A percentile compares a stretch with the other conserved stretches of the same genome.
Evolutionary conservation across 2,797 vertebrate genomes (phyloP).

Genomic region (Hapalemur alaotrensis): DNA sequence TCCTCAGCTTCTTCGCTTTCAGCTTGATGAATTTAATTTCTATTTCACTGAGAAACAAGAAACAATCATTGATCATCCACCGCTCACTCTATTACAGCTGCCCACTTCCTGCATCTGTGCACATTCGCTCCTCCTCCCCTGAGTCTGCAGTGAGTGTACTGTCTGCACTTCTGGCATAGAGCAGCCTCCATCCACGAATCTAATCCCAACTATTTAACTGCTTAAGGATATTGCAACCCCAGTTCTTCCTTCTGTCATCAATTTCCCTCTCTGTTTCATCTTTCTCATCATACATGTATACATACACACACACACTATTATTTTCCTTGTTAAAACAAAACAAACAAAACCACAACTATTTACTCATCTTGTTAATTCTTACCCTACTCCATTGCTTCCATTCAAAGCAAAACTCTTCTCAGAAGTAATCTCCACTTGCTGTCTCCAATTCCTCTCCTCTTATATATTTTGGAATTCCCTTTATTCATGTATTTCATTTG

Average conservation of each 20-base stretch:
- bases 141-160: neutral
- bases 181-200: neutral
- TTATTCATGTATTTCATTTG: neutral
- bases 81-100: neutral
- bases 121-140: neutral
- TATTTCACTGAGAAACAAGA: constrained; percentile 20
- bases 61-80: neutral
- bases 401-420: neutral
- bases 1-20: neutral
- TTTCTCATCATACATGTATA: neutral
- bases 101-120: neutral
- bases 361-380: neutral
- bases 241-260: neutral
- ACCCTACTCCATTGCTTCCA: neutral
- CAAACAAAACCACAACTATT: neutral
- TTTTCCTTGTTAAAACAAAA: neutral
- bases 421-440: neutral
- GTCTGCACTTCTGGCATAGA: neutral
- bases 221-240: neutral
- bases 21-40: constrained; percentile 37
- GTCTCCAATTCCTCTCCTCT: neutral
- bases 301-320: neutral
- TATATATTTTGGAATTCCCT: neutral
- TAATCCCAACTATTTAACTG: neutral
- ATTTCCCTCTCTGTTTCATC: neutral